A percentile compares a stretch with the other conserved stretches of the same genome.
Conservation (phyloP, 2,797 vertebrate genomes). For the Eulemur mongoz region DNA sequence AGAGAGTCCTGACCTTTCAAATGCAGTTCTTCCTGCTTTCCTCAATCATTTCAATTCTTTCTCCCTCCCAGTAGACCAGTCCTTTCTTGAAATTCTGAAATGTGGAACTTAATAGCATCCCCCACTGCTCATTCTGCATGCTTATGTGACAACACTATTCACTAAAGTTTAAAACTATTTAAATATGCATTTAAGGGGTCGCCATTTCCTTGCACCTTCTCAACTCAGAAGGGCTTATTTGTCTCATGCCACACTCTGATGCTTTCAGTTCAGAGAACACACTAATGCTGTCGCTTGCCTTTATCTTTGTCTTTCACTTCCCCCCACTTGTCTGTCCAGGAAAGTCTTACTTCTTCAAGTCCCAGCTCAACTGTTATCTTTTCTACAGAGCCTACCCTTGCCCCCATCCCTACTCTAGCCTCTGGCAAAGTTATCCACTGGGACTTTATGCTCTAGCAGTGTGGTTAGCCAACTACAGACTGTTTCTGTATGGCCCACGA, state of each 20-base stretch:
- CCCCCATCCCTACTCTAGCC: too few relatives aligned
- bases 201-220: background rate
- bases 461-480: background rate
- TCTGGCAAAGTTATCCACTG: background rate
- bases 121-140: background rate
- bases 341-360: conserved; percentile 22
- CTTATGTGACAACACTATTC: background rate
- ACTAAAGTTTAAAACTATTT: conserved; percentile 16
- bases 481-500: background rate
- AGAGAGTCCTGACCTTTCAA: conserved; percentile 21
- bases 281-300: background rate
- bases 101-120: background rate
- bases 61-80: background rate
- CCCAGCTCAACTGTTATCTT: background rate
- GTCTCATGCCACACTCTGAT: background rate
- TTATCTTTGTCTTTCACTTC: background rate
- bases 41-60: background rate
- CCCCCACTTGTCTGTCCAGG: background rate
- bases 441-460: background rate
- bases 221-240: background rate
- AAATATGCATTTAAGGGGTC: background rate
- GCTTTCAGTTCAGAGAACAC: conserved; percentile 27
- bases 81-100: conserved; percentile 42
- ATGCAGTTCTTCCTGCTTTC: background rate
- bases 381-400: background rate